Conservation (phyloP, 1,140 invertebrate genomes). For the Drosophila baimaii region DNA sequence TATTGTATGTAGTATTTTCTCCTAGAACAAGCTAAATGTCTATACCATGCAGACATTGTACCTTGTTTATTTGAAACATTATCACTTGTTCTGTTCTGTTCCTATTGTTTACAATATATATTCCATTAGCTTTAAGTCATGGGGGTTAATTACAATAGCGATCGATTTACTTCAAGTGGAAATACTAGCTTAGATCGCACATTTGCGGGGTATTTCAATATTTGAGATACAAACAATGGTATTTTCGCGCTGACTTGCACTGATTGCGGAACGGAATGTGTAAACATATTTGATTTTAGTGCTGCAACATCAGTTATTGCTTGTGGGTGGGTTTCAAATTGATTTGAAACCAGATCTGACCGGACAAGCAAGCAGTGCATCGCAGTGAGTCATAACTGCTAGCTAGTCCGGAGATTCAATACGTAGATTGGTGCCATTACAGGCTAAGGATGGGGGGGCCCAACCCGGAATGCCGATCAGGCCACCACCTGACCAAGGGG, state of each 20-base stretch:
- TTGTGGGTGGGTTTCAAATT: not conserved
- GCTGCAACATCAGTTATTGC: not conserved
- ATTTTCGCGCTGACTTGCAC: not conserved
- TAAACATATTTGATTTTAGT: constrained; percentile 6
- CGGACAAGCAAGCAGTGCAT: not conserved
- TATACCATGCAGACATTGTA: not conserved
- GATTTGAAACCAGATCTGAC: not conserved
- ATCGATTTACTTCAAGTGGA: not conserved
- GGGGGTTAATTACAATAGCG: not conserved
- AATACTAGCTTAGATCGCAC: not conserved
- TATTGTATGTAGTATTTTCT: not conserved
- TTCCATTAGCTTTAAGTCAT: not conserved
- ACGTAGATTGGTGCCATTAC: not conserved
- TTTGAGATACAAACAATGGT: not conserved
- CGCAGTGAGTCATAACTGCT: not conserved
- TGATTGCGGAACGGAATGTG: not conserved
- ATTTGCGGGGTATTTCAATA: not conserved
- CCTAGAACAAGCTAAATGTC: not conserved
- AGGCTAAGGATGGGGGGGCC: constrained; percentile 5
- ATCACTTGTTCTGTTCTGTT: not conserved
- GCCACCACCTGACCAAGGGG: constrained; percentile 33
- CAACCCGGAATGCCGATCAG: constrained; percentile 19
- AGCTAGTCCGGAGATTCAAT: not conserved
- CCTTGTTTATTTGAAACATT: not conserved
- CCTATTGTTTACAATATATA: not conserved